These are phyloP conservation scores for Oncopeltus fasciatus DNA, from an alignment of 1,140 invertebrate genomes.

Conservation along the genomic window DNA sequence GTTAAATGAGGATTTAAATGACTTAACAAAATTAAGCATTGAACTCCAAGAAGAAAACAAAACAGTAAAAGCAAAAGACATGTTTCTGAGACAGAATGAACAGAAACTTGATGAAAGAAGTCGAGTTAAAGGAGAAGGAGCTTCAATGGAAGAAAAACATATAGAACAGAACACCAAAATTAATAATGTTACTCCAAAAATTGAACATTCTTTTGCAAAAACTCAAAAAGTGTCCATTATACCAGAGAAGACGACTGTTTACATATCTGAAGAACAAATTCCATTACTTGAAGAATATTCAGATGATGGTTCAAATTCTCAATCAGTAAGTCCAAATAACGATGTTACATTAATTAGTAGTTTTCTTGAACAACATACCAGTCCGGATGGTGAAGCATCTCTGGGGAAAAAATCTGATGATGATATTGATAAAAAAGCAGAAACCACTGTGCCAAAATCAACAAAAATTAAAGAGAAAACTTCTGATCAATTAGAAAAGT, in stretches of 20 bases:
- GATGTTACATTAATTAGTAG: neutral
- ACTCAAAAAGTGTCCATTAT: neutral
- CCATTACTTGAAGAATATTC: conserved; percentile 14
- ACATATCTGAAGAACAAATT: conserved; percentile 16
- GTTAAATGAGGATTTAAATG: conserved; percentile 38
- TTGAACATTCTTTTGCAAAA: neutral
- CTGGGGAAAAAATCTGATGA: neutral
- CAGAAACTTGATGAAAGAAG: neutral
- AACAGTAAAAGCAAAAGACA: conserved; percentile 2
- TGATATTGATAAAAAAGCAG: neutral
- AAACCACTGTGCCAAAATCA: neutral
- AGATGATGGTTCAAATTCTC: conserved; percentile 10
- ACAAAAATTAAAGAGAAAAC: neutral
- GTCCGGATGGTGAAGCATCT: neutral
- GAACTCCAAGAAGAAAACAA: conserved; percentile 34
- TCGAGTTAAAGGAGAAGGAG: conserved; percentile 18
- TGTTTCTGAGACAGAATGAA: conserved; percentile 12
- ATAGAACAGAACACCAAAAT: conserved; percentile 9
- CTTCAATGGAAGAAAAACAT: conserved; percentile 16
- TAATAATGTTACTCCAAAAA: neutral
- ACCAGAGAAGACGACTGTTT: neutral
- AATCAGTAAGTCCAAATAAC: neutral
- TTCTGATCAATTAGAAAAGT: neutral
- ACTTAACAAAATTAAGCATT: conserved; percentile 39
- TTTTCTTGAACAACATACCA: neutral